These are phyloP conservation scores for Antheraea pernyi DNA, from an alignment of 1,140 invertebrate species.

Conservation along the genomic window DNA sequence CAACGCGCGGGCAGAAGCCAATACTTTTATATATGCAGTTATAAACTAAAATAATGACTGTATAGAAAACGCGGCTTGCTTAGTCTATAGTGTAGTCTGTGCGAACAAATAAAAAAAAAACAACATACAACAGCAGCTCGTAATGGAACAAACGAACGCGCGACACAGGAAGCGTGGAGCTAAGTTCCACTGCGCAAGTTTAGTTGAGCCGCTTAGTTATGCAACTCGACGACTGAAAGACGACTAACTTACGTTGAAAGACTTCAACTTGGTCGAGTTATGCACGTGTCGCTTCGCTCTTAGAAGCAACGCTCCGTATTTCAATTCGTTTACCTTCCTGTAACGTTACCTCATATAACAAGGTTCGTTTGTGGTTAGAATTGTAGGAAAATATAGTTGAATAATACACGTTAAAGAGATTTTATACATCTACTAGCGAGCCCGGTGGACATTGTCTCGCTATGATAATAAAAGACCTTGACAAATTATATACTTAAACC, in stretches of 20 bases:
- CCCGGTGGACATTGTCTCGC: too few relatives aligned
- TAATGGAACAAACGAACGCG: slow-evolving; percentile 46
- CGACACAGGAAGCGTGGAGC: slow-evolving; percentile 39
- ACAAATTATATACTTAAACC: too few relatives aligned
- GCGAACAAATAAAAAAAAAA: slow-evolving; percentile 17
- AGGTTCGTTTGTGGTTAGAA: neutral
- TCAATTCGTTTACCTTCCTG: slow-evolving; percentile 34
- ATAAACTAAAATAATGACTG: too few relatives aligned
- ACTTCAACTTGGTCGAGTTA: slow-evolving; percentile 38
- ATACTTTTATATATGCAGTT: too few relatives aligned
- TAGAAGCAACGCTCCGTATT: slow-evolving; percentile 31
- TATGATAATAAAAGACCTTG: too few relatives aligned
- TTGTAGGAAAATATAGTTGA: too few relatives aligned
- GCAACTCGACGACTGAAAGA: slow-evolving; percentile 21
- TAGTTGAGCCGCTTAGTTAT: slow-evolving; percentile 39
- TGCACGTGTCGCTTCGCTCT: slow-evolving; percentile 30
- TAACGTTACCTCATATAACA: neutral
- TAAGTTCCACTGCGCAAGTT: slow-evolving; percentile 37
- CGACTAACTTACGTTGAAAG: slow-evolving; percentile 33
- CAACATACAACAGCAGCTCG: slow-evolving; percentile 26
- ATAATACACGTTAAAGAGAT: too few relatives aligned
- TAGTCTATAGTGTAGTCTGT: too few relatives aligned
- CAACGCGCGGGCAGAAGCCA: too few relatives aligned
- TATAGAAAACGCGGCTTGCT: too few relatives aligned
- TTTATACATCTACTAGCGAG: too few relatives aligned